Base-by-base conservation (phyloP, 2,797 vertebrate species). In the Lepilemur septentrionalis region DNA sequence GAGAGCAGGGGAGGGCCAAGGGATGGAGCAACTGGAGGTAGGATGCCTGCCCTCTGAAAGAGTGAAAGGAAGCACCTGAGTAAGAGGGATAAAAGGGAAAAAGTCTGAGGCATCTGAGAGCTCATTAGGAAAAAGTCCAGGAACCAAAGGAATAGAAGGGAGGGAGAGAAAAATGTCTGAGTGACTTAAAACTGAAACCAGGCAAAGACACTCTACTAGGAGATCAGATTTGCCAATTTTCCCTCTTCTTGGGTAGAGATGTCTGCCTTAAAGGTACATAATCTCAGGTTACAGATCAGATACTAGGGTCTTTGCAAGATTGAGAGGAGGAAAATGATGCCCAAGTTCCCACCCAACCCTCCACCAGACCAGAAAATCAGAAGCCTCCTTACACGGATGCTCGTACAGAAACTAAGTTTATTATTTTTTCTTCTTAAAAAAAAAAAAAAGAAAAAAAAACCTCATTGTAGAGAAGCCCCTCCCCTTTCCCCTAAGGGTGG, bases 331-430 rank as follows among this genome's bases (percentile, higher is more conserved):
- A 91, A 89, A 97, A 93, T 0, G 6, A 86, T 88, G 91, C 96
- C 97, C 93, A 96, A 83, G 76, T 83, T 92, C 96, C 97, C 97
- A 97, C 93, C 97, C 97, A 94, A 67, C 97, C 98, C 91, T 96
- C 95, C 95, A 98, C 91, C 89, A 97, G 93, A 95, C 97, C 98
- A 95, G 96, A 94, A 97, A 98, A 98, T 97, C 97, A 98, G 97
- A 98, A 97, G 97, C 97, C 86, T 98, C 97, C 96, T 98, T 96
- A 98, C 97, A 70, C 97, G 97, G 96, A 98, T 98, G 97, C 97
- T 97, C 94, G 83, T 98, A 98, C 98, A 97, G 97, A 98, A 98
- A 96, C 98, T 97, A 98, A 97, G 97, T 98, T 98, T 98, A 98
- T 98, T 98, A 97, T 98, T 97, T 97, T 97, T 97, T 95, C 72